Percentiles rank a stretch among this genome's conserved stretches.
Conservation (phyloP, 2,797 vertebrate genomes). For the Ciconia nigra region DNA sequence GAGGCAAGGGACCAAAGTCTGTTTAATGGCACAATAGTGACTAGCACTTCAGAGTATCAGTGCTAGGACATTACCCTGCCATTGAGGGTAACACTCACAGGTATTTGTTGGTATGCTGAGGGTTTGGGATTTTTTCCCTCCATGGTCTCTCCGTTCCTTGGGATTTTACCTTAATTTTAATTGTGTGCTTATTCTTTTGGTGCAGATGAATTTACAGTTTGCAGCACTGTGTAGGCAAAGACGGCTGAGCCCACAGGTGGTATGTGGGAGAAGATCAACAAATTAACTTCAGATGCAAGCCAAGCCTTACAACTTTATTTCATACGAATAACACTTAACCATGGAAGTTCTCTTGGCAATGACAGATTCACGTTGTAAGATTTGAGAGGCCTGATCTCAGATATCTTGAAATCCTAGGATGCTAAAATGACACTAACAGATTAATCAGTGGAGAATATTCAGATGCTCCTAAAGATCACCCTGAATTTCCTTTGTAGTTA, state of each 20-base stretch:
- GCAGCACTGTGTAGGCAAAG: background rate
- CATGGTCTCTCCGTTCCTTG: background rate
- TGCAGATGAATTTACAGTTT: background rate
- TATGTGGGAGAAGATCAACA: background rate
- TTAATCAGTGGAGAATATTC: background rate
- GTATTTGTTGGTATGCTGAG: background rate
- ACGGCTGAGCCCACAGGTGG: background rate
- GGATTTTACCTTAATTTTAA: background rate
- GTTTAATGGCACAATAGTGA: background rate
- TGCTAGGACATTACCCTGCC: background rate
- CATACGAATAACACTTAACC: background rate
- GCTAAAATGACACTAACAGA: background rate
- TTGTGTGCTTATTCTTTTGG: background rate
- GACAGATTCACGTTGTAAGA: background rate
- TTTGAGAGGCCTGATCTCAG: background rate
- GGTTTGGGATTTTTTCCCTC: background rate
- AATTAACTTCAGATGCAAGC: background rate
- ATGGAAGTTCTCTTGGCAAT: background rate
- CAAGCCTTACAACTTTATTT: background rate
- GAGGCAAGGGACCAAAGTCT: background rate
- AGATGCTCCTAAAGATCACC: background rate
- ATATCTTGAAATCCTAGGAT: background rate
- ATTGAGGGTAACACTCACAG: background rate
- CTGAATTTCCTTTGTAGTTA: background rate
- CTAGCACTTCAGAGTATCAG: background rate